These are phyloP conservation scores for Xiphorhynchus elegans DNA, from an alignment of 2,113 vertebrate genomes.

Conservation along the genomic window DNA sequence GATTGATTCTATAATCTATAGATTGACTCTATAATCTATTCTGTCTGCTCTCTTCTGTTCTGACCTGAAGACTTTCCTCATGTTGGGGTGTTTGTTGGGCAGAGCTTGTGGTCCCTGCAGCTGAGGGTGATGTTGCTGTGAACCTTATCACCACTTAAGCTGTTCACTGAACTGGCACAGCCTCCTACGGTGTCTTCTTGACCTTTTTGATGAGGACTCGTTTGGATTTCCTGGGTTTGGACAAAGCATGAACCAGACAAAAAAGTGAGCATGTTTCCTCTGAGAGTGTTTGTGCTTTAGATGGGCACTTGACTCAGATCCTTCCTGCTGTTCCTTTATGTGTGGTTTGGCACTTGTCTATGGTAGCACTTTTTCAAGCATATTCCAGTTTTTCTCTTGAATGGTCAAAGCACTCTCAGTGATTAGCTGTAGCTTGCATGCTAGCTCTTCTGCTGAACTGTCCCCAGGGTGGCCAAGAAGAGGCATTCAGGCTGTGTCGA, in stretches of 20 bases:
- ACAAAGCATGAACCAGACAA: constrained; percentile 3
- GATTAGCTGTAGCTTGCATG: constrained; percentile 1
- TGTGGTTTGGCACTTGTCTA: constrained; percentile 34
- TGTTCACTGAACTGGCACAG: constrained; percentile 12
- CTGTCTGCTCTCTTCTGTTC: neutral
- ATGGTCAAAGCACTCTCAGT: constrained; percentile 17
- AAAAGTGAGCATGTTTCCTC: neutral
- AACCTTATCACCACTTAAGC: neutral
- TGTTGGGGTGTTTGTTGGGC: fast-evolving
- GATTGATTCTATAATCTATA: neutral
- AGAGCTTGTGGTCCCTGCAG: neutral
- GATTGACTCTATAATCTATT: neutral
- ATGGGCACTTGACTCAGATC: constrained; percentile 1
- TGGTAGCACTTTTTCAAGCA: neutral
- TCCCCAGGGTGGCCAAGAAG: neutral
- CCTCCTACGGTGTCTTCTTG: neutral
- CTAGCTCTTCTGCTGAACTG: neutral
- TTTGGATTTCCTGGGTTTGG: constrained; percentile 22
- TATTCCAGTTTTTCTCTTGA: constrained; percentile 51
- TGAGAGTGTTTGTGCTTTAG: neutral
- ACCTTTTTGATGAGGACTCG: constrained; percentile 5
- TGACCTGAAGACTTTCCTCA: neutral
- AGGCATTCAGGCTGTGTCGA: neutral
- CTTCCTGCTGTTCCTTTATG: constrained; percentile 53
- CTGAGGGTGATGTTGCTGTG: neutral